A percentile compares a stretch with the other conserved stretches of the same genome.
Conservation (phyloP, 2,797 vertebrate species). For the Botia kubotai region DNA sequence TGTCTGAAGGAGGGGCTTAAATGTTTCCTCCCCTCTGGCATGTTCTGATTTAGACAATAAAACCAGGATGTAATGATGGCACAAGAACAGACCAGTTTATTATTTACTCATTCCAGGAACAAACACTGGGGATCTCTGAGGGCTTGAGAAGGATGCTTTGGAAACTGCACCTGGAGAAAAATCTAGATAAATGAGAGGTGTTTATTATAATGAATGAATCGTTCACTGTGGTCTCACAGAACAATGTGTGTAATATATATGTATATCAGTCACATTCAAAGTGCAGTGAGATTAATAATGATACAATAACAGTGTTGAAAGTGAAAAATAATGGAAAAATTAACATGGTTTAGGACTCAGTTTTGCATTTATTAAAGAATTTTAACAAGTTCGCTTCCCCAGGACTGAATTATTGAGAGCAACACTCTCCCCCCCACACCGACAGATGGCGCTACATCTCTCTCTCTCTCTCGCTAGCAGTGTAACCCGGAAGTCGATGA, state of each 20-base stretch:
- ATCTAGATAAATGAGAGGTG: conserved; percentile 17
- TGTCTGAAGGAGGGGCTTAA: conserved; percentile 20
- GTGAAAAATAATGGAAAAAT: not conserved
- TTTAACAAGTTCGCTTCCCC: not conserved
- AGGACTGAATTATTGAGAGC: not conserved
- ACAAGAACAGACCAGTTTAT: not conserved
- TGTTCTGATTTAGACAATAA: conserved; percentile 14
- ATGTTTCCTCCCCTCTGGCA: conserved; percentile 10
- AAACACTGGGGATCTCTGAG: not conserved
- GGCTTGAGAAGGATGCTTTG: not conserved
- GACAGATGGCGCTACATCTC: not conserved
- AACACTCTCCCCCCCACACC: not conserved
- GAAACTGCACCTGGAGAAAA: conserved; percentile 25
- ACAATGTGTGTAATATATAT: not conserved
- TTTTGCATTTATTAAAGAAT: no score
- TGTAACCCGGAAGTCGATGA: conserved; percentile 32
- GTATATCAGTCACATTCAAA: no score
- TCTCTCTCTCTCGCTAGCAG: not conserved
- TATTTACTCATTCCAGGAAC: conserved; percentile 14
- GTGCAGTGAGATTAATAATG: no score
- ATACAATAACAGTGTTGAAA: not conserved
- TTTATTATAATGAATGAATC: not conserved
- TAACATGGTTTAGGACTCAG: no score
- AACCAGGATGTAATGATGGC: conserved; percentile 4
- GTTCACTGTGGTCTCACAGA: not conserved